Conservation (phyloP, 1,140 invertebrate genomes). For the Reticulitermes speratus region DNA sequence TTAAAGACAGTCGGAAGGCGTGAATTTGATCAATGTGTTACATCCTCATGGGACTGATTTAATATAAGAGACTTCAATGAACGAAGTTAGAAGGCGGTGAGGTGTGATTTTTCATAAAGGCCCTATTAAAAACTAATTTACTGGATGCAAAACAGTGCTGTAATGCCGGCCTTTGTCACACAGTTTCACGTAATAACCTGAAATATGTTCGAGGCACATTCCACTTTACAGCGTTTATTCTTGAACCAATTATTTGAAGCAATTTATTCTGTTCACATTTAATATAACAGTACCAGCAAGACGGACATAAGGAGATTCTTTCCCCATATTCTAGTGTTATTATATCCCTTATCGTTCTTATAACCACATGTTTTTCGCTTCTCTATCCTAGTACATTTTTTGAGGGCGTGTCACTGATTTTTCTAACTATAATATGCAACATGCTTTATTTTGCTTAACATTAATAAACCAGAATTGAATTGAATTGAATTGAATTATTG, state of each 20-base stretch:
- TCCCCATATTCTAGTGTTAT: too few relatives aligned
- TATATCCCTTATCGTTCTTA: too few relatives aligned
- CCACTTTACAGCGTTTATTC: constrained; percentile 15
- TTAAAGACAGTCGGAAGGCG: not conserved
- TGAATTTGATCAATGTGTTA: not conserved
- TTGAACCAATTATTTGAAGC: not conserved
- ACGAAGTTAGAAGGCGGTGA: not conserved
- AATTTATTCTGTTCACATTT: not conserved
- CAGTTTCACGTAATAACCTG: constrained; percentile 2
- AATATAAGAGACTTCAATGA: not conserved
- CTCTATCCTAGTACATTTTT: too few relatives aligned
- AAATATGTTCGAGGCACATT: not conserved
- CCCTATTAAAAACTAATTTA: constrained; percentile 14
- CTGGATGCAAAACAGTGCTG: not conserved
- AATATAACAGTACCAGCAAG: not conserved
- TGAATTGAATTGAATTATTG: too few relatives aligned
- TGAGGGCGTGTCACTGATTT: too few relatives aligned
- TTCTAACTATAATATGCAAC: too few relatives aligned
- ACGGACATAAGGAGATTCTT: not conserved
- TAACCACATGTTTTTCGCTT: too few relatives aligned
- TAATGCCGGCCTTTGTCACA: not conserved
- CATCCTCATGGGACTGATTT: not conserved
- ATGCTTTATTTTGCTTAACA: too few relatives aligned
- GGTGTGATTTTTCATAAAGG: not conserved
- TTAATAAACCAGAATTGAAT: too few relatives aligned